Evolutionary conservation across 2,113 vertebrate species (phyloP).

Genomic region (Alces alces): DNA sequence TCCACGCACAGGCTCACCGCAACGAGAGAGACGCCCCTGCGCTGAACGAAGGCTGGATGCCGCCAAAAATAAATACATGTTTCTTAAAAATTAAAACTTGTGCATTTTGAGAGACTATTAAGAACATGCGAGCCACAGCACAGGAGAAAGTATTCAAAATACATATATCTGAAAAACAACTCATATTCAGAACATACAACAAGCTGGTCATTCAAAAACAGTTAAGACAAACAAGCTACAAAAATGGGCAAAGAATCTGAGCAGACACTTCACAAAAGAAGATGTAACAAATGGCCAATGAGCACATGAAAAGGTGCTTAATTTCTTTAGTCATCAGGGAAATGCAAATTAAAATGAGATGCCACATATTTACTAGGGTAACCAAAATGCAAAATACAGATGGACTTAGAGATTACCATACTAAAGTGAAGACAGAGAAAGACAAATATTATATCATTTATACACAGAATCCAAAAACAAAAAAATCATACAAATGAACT

Average conservation of each 20-base stretch:
- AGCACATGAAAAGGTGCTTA: background rate
- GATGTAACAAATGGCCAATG: background rate
- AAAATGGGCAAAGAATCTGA: background rate
- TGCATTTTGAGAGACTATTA: background rate
- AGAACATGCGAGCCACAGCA: background rate
- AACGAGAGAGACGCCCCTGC: background rate
- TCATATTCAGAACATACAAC: background rate
- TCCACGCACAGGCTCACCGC: rapidly evolving
- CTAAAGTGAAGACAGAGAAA: background rate
- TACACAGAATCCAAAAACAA: background rate
- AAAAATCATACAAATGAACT: background rate
- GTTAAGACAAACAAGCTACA: background rate
- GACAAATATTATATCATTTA: background rate
- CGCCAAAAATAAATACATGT: background rate
- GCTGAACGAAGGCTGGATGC: rapidly evolving
- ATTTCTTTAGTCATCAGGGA: background rate
- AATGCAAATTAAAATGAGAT: background rate
- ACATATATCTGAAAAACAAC: background rate
- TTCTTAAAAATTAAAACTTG: background rate
- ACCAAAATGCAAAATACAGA: background rate
- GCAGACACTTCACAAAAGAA: background rate
- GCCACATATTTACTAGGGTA: background rate
- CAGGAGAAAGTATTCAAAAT: background rate
- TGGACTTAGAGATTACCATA: background rate
- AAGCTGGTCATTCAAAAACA: background rate